These are phyloP conservation scores for Hirundichthys speculiger DNA, from an alignment of 2,113 vertebrate genomes.

Conservation along the genomic window DNA sequence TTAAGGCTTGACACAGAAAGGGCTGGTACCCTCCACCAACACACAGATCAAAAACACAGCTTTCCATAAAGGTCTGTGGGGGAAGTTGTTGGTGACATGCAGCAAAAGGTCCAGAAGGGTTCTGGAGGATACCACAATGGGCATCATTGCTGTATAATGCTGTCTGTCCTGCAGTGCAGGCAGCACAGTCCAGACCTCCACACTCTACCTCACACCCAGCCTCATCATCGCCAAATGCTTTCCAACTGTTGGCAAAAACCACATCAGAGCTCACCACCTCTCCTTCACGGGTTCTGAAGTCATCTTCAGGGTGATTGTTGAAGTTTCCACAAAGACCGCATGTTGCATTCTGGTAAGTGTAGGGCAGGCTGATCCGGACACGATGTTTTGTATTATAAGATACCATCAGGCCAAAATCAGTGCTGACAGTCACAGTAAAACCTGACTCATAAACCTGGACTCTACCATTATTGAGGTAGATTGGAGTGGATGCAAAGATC, in stretches of 20 bases:
- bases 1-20: slow-evolving; percentile 68
- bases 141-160: slow-evolving; percentile 28
- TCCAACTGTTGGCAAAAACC: slow-evolving; percentile 70
- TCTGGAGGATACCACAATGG: slow-evolving; percentile 63
- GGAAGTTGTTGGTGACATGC: slow-evolving; percentile 42
- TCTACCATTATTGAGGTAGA: slow-evolving; percentile 49
- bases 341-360: slow-evolving; percentile 56
- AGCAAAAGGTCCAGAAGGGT: slow-evolving; percentile 62
- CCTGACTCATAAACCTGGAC: slow-evolving; percentile 60
- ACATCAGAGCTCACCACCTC: slow-evolving; percentile 56
- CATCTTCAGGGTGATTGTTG: slow-evolving; percentile 53
- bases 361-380: slow-evolving; percentile 57
- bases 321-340: slow-evolving; percentile 74
- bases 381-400: slow-evolving; percentile 56
- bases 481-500: slow-evolving; percentile 45
- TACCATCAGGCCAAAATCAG: slow-evolving; percentile 68
- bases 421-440: slow-evolving; percentile 56
- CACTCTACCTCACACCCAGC: slow-evolving; percentile 24
- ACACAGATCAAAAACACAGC: slow-evolving; percentile 71
- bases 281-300: slow-evolving; percentile 53
- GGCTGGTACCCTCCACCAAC: slow-evolving; percentile 57
- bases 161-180: slow-evolving; percentile 27
- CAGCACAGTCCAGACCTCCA: slow-evolving; percentile 50
- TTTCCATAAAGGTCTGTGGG: slow-evolving; percentile 46
- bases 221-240: slow-evolving; percentile 25